phyloP scores from a whole-genome alignment of 2,797 vertebrate species.

The Bothrops alternatus region DNA sequence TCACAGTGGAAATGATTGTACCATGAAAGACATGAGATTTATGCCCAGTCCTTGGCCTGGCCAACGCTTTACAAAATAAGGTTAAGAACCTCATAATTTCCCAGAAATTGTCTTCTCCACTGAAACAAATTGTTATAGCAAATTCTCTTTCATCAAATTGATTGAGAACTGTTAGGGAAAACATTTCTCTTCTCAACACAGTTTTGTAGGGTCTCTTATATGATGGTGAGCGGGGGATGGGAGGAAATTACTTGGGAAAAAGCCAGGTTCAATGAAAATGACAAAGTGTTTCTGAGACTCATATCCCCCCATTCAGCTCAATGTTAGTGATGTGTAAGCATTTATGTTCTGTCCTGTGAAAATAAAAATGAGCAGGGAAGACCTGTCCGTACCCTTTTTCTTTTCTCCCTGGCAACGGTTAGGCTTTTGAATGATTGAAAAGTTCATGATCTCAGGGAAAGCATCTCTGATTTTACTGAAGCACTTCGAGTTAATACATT shows the following conservation, averaged over 20 bases:
- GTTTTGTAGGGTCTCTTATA: neutral
- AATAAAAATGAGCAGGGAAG: neutral
- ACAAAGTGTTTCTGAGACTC: neutral
- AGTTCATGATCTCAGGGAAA: neutral
- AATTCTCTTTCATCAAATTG: neutral
- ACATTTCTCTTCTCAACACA: neutral
- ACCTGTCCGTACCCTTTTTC: neutral
- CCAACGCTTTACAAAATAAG: neutral
- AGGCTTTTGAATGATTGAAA: slow-evolving; percentile 12
- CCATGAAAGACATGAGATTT: neutral
- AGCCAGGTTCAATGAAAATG: neutral
- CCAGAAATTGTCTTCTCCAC: neutral
- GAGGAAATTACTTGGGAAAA: neutral
- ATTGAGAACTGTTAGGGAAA: neutral
- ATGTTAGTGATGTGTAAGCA: neutral
- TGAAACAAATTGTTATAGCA: neutral
- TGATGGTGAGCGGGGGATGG: neutral
- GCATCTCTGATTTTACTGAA: neutral
- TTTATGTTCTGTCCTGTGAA: neutral
- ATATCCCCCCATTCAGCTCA: neutral
- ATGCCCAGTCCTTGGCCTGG: neutral
- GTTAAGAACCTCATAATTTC: neutral
- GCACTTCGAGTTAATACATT: slow-evolving; percentile 12
- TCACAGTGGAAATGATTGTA: neutral
- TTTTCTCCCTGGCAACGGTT: neutral